Base-by-base conservation (phyloP, 1,140 invertebrate genomes). In the Scaptodrosophila lebanonensis region DNA sequence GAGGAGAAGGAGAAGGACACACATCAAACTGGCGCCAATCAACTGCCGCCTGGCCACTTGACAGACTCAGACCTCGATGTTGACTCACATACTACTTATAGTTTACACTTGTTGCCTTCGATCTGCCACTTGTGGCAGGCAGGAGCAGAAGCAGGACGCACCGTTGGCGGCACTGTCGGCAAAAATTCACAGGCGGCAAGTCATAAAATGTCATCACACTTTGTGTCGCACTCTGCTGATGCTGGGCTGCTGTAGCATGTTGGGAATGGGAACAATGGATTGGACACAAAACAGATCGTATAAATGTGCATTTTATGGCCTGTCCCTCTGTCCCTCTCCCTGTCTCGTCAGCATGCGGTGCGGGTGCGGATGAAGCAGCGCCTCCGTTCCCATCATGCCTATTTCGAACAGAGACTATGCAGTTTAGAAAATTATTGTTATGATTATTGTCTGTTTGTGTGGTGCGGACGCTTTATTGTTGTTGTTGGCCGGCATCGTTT, bases 141-240 rank as follows among this genome's bases (percentile, higher is more conserved):
- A 57, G 43, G 17, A 54, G 33, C 66, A 17, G 39, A 33, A 39
- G 60, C 45, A 63, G 20, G 61, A 58, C 61, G 59, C 48, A 49
- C 53, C 45, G 64, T 60, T 67, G 63, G 53, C 64, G 65, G 60
- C 66, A 67, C 17, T 58, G 68, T 58, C 70, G 70, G 70, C 68
- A 72, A 57, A 68, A 82, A 73, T 52, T 73, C 56, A 73, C 64
- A 79, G 75, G 60, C n/a, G n/a, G n/a, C 75, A 40, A 70, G 66
- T 75, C 75, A 82, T 82, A 82, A 82, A 82, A 82, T 8, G 51
- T 67, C 66, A 83, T 82, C 76, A 82, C 75, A 82, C 75, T 76
- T 82, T 67, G 69, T 75, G 70, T 47, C 62, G 59, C 69, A 69
- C 67, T 64, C 64, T 69, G 63, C 11, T 63, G 45, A 36, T 36